Evolutionary conservation across 2,113 vertebrate genomes (phyloP).

Genomic region (Choloepus hoffmanni): DNA sequence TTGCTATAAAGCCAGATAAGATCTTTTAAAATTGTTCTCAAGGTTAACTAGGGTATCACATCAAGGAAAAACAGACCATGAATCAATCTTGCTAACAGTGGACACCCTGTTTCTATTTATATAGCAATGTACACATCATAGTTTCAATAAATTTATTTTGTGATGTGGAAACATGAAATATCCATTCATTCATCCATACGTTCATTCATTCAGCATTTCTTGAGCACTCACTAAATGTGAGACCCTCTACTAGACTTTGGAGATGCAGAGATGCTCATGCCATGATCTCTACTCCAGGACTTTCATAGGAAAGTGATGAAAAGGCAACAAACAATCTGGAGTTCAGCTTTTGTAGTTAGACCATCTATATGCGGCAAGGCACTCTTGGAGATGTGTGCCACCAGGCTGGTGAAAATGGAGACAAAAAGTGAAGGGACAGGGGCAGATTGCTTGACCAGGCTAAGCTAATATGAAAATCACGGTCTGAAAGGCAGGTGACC

Average conservation of each 20-base stretch:
- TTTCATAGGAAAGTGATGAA: not conserved
- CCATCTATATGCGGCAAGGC: accelerated
- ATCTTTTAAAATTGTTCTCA: not conserved
- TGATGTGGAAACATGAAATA: not conserved
- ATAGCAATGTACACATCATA: not conserved
- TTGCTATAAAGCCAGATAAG: not conserved
- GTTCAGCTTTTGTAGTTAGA: not conserved
- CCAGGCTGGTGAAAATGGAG: not conserved
- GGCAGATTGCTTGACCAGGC: not conserved
- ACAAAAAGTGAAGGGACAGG: not conserved
- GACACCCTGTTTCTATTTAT: not conserved
- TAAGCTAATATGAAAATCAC: not conserved
- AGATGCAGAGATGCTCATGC: not conserved
- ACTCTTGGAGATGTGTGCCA: accelerated
- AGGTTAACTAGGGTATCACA: not conserved
- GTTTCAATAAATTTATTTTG: not conserved
- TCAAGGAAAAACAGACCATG: not conserved
- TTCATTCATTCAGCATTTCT: not conserved
- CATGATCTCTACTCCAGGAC: too few species aligned
- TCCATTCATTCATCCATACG: not conserved
- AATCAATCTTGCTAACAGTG: not conserved
- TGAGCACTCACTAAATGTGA: not conserved
- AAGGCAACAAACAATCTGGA: not conserved
- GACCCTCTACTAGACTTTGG: not conserved
- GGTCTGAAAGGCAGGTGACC: not conserved